phyloP scores from a whole-genome alignment of 1,140 invertebrate species.

The Lepidotrigona ventralis region DNA sequence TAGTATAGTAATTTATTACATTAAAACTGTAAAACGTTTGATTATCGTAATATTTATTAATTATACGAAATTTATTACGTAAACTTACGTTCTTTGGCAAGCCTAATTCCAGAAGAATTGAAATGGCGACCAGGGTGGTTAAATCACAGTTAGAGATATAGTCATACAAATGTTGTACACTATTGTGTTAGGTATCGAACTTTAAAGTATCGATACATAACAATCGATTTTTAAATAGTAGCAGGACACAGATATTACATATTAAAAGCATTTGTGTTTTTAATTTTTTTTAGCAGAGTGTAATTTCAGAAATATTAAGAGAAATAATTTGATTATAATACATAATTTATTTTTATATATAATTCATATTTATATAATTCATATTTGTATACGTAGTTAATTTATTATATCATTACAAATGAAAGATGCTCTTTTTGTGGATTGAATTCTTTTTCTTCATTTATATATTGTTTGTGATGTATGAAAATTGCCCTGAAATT shows the following conservation, averaged over 20 bases:
- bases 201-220: slow-evolving; percentile 16
- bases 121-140: slow-evolving; percentile 33
- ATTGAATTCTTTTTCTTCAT: background rate
- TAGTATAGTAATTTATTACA: background rate
- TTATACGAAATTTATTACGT: background rate
- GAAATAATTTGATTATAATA: background rate
- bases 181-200: background rate
- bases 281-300: background rate
- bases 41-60: background rate
- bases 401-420: background rate
- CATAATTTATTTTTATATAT: background rate
- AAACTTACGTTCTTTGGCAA: slow-evolving; percentile 17
- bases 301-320: background rate
- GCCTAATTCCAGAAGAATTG: background rate
- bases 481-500: background rate
- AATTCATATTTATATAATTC: background rate
- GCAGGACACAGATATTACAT: background rate
- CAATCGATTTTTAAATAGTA: slow-evolving; percentile 10
- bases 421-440: background rate
- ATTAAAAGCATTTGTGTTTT: background rate
- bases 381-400: background rate
- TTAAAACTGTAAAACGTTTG: background rate
- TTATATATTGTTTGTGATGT: background rate
- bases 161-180: background rate
- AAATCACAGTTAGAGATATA: background rate